These are phyloP conservation scores for Galbula dea DNA, from an alignment of 2,113 vertebrate genomes.

Conservation along the genomic window DNA sequence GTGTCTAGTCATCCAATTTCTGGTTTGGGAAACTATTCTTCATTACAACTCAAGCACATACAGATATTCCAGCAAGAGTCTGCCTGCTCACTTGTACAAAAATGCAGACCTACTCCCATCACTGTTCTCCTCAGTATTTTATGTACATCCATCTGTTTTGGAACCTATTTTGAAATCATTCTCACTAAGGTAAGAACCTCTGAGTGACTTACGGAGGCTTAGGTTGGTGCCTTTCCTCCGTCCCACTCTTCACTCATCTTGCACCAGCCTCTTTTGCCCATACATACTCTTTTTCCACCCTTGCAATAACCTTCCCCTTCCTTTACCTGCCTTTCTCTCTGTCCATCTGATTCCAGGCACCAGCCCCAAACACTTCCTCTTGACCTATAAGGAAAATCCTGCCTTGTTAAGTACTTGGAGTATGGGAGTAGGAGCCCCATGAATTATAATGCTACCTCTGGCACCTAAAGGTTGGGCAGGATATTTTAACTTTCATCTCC, in stretches of 20 bases:
- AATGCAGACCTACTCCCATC: background rate
- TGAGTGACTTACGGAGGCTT: background rate
- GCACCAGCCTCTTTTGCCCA: background rate
- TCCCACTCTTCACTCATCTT: background rate
- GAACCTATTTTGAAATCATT: background rate
- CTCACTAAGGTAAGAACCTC: background rate
- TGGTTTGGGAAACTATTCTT: background rate
- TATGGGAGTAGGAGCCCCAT: background rate
- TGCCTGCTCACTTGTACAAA: background rate
- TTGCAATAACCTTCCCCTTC: background rate
- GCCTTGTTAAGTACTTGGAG: background rate
- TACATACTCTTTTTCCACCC: background rate
- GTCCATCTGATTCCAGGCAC: background rate
- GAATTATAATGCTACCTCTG: background rate
- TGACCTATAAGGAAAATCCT: background rate
- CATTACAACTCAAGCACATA: background rate
- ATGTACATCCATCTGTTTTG: background rate
- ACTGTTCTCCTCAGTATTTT: background rate
- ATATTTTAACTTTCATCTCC: background rate
- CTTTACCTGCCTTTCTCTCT: background rate
- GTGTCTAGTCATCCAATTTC: background rate
- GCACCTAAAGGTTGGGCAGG: background rate
- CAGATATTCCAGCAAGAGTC: background rate
- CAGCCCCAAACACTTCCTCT: background rate
- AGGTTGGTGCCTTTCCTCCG: background rate